phyloP scores from a whole-genome alignment of 2,888 invertebrate species.

The Sminthurides aquaticus region DNA sequence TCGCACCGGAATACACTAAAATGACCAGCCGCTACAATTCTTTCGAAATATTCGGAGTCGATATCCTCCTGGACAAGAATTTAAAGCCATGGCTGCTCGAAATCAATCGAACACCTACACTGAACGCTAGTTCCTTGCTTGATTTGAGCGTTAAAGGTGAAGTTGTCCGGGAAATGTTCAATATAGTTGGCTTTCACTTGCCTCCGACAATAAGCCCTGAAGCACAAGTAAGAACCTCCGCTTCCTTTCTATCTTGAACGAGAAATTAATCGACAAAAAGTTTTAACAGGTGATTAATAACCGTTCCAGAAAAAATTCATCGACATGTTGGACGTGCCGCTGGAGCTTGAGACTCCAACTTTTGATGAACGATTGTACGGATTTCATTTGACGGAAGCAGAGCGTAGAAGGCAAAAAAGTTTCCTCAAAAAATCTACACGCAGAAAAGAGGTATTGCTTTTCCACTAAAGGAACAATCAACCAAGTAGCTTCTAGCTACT shows the following conservation, averaged over 20 bases:
- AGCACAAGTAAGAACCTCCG: neutral
- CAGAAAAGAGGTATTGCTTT: neutral
- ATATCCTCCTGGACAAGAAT: neutral
- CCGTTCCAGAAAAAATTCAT: too few species aligned
- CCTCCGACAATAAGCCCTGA: neutral
- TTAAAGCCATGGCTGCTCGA: neutral
- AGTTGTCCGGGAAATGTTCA: neutral
- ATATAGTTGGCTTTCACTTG: neutral
- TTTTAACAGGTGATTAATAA: too few species aligned
- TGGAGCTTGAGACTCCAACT: neutral
- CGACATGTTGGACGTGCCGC: neutral
- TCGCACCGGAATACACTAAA: neutral
- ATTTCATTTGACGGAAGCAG: neutral
- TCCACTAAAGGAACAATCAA: too few species aligned
- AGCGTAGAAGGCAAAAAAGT: neutral
- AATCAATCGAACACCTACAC: conserved; percentile 1
- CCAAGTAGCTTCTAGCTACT: too few species aligned
- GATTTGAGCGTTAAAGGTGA: conserved; percentile 1
- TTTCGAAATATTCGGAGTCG: neutral
- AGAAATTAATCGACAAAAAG: too few species aligned
- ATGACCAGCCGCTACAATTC: neutral
- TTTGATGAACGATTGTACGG: neutral
- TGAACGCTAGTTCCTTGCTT: neutral
- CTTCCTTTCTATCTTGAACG: too few species aligned
- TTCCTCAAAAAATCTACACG: neutral